A percentile compares a stretch with the other conserved stretches of the same genome.
These are phyloP conservation scores for Triplophysa dalaica DNA, from an alignment of 2,113 vertebrate genomes.

Conservation along the genomic window DNA sequence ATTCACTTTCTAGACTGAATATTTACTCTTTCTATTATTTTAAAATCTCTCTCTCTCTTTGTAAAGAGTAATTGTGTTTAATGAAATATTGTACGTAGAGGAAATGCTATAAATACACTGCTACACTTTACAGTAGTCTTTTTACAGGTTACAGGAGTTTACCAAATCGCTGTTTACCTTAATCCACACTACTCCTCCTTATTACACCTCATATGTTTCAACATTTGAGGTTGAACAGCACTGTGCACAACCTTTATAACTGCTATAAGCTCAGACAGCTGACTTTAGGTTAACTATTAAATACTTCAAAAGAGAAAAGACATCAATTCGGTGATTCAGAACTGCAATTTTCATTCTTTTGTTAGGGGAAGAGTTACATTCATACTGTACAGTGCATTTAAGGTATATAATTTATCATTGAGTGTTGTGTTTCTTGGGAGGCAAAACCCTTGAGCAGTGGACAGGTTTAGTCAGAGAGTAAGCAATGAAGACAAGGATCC, in stretches of 20 bases:
- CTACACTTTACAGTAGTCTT: constrained; percentile 5
- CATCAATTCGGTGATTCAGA: not conserved
- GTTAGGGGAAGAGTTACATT: not conserved
- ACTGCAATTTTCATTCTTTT: not conserved
- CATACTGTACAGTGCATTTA: not conserved
- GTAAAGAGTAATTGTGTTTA: not conserved
- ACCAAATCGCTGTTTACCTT: not conserved
- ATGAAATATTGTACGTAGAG: not conserved
- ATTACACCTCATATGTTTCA: not conserved
- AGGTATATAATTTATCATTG: not conserved
- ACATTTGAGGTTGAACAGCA: not conserved
- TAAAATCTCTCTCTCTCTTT: not conserved
- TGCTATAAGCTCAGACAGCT: too few relatives aligned
- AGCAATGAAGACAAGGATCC: not conserved
- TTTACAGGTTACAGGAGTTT: not conserved
- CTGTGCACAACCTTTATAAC: not conserved
- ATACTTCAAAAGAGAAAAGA: too few relatives aligned
- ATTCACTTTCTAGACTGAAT: constrained; percentile 30
- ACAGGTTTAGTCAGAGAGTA: not conserved
- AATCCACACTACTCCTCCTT: not conserved
- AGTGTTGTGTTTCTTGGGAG: not conserved
- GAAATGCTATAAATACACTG: constrained; percentile 4
- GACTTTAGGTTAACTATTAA: too few relatives aligned
- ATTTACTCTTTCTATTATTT: constrained; percentile 11
- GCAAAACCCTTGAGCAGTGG: not conserved